Percentiles rank a stretch among this genome's conserved stretches.
phyloP scores from a whole-genome alignment of 2,888 invertebrate genomes.

The Pseudococcus longispinus region DNA sequence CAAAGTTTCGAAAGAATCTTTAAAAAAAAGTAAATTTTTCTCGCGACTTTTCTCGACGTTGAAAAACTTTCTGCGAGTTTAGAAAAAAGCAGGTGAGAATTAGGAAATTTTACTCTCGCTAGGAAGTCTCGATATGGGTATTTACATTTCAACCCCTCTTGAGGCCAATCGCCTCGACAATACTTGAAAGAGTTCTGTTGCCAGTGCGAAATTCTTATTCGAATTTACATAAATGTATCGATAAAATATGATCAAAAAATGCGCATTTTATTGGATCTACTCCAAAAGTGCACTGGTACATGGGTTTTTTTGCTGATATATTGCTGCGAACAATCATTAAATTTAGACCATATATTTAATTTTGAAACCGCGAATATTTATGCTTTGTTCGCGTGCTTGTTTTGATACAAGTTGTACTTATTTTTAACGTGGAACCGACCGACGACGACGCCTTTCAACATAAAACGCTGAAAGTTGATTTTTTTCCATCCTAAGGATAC shows the following conservation, averaged over 20 bases:
- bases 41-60: not conserved
- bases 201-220: not conserved
- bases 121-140: not conserved
- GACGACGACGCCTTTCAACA: not conserved
- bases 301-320: not conserved
- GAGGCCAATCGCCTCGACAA: not conserved
- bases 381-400: not conserved
- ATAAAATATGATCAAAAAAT: slow-evolving; percentile 8
- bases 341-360: not conserved
- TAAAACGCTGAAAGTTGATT: slow-evolving; percentile 3
- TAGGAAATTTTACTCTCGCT: not conserved
- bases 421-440: not conserved
- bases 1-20: not conserved
- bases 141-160: not conserved
- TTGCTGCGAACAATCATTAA: not conserved
- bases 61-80: not conserved
- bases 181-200: not conserved
- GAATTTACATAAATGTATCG: not conserved
- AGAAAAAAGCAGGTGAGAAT: not conserved
- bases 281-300: not conserved
- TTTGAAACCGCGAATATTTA: not conserved
- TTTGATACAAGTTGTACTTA: not conserved
- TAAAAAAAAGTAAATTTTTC: not conserved
- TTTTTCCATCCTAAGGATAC: not conserved
- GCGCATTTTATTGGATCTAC: not conserved